These are phyloP conservation scores for Dinomys branickii DNA, from an alignment of 2,113 vertebrate genomes.

Conservation along the genomic window DNA sequence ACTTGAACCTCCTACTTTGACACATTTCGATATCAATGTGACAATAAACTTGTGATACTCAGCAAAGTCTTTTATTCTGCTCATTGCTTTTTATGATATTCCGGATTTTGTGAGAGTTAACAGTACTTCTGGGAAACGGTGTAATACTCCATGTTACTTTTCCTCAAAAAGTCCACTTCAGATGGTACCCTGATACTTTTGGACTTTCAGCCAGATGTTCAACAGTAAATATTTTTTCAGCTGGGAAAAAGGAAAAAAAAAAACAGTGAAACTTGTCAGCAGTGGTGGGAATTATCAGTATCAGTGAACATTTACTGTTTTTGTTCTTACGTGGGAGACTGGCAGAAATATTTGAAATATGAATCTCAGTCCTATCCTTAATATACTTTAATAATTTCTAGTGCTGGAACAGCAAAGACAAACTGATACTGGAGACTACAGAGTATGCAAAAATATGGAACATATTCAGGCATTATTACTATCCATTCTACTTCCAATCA, in stretches of 20 bases:
- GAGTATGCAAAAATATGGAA: conserved; percentile 74
- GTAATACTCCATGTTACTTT: conserved; percentile 61
- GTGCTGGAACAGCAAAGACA: conserved; percentile 75
- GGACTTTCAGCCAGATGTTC: conserved; percentile 83
- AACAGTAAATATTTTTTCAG: conserved; percentile 91
- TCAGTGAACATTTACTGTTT: conserved; percentile 83
- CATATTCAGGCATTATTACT: conserved; percentile 80
- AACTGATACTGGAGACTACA: conserved; percentile 73
- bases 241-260: conserved; percentile 85
- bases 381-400: conserved; percentile 85
- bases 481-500: conserved; percentile 77
- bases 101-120: background rate
- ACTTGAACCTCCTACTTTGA: background rate
- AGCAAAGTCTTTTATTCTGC: background rate
- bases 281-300: conserved; percentile 83
- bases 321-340: conserved; percentile 81
- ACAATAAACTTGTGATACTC: background rate
- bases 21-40: background rate
- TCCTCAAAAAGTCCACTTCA: conserved; percentile 72
- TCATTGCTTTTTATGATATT: background rate
- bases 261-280: conserved; percentile 80
- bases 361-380: conserved; percentile 74
- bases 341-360: conserved; percentile 84
- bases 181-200: conserved; percentile 67
- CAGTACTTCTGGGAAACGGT: conserved; percentile 38